Conservation (phyloP, 1,140 invertebrate species). For the Drosophila sechellia region DNA sequence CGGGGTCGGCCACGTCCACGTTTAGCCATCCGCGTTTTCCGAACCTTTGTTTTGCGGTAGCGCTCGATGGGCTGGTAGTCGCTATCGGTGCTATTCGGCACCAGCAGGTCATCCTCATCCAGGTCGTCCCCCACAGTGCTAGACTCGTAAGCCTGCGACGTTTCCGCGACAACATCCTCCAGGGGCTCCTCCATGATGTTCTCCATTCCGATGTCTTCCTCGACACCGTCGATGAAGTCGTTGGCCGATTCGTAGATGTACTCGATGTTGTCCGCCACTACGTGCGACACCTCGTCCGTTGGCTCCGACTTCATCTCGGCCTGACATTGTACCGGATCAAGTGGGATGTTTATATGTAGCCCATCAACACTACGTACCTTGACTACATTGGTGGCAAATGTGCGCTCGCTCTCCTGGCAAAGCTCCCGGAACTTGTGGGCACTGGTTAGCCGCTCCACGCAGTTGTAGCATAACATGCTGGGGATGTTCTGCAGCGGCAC, state of each 20-base stretch:
- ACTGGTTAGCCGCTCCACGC: constrained; percentile 53
- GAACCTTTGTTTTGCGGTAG: constrained; percentile 45
- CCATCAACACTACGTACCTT: constrained; percentile 49
- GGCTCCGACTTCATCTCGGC: constrained; percentile 73
- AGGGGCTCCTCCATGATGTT: constrained; percentile 63
- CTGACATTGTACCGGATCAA: constrained; percentile 18
- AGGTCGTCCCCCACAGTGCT: constrained; percentile 46
- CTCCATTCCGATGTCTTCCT: constrained; percentile 72
- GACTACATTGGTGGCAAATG: constrained; percentile 68
- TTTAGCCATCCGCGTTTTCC: constrained; percentile 50
- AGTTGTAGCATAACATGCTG: constrained; percentile 71
- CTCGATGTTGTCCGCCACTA: constrained; percentile 58
- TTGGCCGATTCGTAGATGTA: constrained; percentile 71
- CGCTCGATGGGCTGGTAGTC: constrained; percentile 62
- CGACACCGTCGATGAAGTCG: constrained; percentile 68
- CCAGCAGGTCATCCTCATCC: constrained; percentile 49
- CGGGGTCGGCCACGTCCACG: constrained; percentile 61
- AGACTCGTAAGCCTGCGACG: constrained; percentile 38
- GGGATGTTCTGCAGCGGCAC: constrained; percentile 74
- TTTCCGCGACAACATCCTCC: constrained; percentile 55
- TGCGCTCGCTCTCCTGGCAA: constrained; percentile 74
- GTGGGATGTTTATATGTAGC: background rate
- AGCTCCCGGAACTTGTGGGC: constrained; percentile 70
- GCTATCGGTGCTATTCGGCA: constrained; percentile 57
- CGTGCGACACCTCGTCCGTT: constrained; percentile 46